Percentiles rank a stretch among this genome's conserved stretches.
Conservation (phyloP, 2,888 invertebrate genomes). For the Papilio protenor region DNA sequence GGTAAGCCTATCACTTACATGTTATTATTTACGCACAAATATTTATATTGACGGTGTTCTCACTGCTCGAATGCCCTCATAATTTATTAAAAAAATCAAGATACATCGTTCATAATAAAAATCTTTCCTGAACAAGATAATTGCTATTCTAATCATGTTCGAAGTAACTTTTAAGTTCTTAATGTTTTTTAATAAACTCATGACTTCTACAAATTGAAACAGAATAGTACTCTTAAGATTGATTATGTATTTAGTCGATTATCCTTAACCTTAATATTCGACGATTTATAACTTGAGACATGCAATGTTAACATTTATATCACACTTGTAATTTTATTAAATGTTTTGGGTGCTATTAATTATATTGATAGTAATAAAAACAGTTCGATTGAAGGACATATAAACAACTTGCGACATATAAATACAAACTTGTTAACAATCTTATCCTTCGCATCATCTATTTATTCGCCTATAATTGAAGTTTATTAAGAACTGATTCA, state of each 20-base stretch:
- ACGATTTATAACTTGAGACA: background rate
- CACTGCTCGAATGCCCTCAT: no score
- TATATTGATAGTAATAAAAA: no score
- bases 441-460: no score
- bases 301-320: conserved; percentile 9
- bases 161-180: no score
- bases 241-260: background rate
- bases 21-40: conserved; percentile 33
- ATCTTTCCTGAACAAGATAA: background rate
- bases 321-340: background rate
- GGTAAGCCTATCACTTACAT: conserved; percentile 64
- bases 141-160: background rate
- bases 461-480: no score
- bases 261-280: background rate
- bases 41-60: no score
- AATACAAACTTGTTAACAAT: no score
- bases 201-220: background rate
- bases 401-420: background rate
- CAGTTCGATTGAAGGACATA: background rate
- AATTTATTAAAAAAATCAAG: no score
- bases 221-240: background rate
- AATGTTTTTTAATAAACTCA: background rate
- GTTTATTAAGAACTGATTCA: no score
- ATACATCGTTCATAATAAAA: background rate
- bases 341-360: no score